phyloP scores from a whole-genome alignment of 2,888 invertebrate genomes.

The Dryobota labecula region DNA sequence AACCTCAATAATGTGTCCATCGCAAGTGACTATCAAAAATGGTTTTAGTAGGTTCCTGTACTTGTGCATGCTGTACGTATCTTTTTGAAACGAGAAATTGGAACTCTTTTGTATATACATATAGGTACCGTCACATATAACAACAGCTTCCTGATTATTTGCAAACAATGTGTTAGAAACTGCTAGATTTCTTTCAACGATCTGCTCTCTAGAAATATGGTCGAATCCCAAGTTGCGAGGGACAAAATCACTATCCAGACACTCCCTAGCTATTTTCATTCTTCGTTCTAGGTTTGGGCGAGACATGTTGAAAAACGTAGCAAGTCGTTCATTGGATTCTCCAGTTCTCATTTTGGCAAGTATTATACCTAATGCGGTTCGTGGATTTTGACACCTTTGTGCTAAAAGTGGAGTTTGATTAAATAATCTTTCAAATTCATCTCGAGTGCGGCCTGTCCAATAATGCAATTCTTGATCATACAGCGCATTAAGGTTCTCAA shows the following conservation, averaged over 20 bases:
- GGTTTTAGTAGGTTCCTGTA: no score
- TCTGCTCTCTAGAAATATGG: constrained; percentile 6
- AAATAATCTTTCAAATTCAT: constrained; percentile 5
- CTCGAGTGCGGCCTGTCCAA: no score
- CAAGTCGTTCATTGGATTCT: constrained; percentile 1
- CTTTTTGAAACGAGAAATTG: constrained; percentile 12
- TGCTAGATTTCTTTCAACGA: constrained; percentile 2
- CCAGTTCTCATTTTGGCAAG: constrained; percentile 8
- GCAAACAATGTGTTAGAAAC: constrained; percentile 1
- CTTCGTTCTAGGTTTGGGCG: neutral
- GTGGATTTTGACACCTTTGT: neutral
- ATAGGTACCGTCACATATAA: constrained; percentile 4
- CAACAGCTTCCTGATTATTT: neutral
- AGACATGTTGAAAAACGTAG: constrained; percentile 6
- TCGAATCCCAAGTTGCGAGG: constrained; percentile 7
- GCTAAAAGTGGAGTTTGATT: constrained; percentile 8
- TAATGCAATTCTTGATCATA: no score
- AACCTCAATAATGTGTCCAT: constrained; percentile 2
- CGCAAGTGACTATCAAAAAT: no score
- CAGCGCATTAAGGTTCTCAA: no score
- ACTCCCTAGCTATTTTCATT: constrained; percentile 8
- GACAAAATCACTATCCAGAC: constrained; percentile 12
- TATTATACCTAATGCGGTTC: constrained; percentile 7
- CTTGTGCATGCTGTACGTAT: constrained; percentile 32
- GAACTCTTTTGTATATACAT: constrained; percentile 6